phyloP scores from a whole-genome alignment of 2,888 invertebrate genomes.

The Caradrina clavipalpis region DNA sequence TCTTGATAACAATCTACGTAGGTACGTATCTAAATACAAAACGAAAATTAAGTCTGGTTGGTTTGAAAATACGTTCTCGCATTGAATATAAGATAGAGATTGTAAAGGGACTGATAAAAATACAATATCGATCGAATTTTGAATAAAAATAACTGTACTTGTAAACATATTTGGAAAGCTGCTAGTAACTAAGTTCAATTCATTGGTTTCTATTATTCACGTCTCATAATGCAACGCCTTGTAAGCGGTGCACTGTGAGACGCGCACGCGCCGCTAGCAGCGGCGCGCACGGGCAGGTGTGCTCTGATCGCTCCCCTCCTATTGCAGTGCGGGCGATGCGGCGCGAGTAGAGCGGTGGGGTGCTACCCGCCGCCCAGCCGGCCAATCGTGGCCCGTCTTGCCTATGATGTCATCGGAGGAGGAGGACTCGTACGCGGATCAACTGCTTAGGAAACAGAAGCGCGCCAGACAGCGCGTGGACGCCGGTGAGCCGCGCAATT shows the following conservation, averaged over 20 bases:
- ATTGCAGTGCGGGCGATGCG: conserved; percentile 90
- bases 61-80: conserved; percentile 24
- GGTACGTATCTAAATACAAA: conserved; percentile 49
- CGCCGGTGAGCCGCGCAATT: conserved; percentile 98
- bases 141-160: neutral
- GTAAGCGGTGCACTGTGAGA: conserved; percentile 61
- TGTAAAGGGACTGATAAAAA: neutral
- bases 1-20: conserved; percentile 74
- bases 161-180: conserved; percentile 68
- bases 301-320: conserved; percentile 85
- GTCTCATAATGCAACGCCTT: conserved; percentile 44
- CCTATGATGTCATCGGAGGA: conserved; percentile 99
- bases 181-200: conserved; percentile 59
- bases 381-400: conserved; percentile 95
- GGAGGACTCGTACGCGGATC: conserved; percentile 98
- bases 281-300: conserved; percentile 83
- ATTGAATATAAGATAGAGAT: conserved; percentile 18
- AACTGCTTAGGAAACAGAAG: conserved; percentile 97
- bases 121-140: neutral
- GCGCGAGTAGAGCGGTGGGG: conserved; percentile 89
- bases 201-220: conserved; percentile 30
- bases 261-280: conserved; percentile 70
- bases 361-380: conserved; percentile 92
- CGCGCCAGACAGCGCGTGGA: conserved; percentile 98
- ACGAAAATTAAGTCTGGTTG: conserved; percentile 51